Evolutionary conservation across 2,888 invertebrate species (phyloP), one percentile per base, ranked within the genome.

Genomic region (Nomada hirtipes): DNA sequence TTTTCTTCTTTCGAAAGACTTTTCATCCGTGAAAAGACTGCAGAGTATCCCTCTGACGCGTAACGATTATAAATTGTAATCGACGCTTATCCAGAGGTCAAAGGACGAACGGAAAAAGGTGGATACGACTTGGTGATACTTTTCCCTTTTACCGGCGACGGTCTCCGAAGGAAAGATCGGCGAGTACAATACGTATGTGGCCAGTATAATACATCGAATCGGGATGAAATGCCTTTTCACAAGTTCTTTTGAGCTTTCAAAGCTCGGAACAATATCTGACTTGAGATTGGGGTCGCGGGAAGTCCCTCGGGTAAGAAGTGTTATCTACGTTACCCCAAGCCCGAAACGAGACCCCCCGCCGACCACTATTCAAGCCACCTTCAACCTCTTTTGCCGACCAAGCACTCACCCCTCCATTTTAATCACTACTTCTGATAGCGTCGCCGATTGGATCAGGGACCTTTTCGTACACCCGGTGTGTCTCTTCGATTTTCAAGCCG

Each of bases 241-340:
- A 86, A 91, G 90, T 91, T 91, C 91, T 91, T 92, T 91, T 88
- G 92, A 91, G 92, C 91, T 91, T 91, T 91, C 88, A 89, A 91
- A 91, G 91, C 91, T 89, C 91, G 87, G 92, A 91, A 92, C 92
- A 92, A 92, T 92, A 92, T 92, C 92, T 91, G 90, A 91, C 90
- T 90, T 88, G 90, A 92, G 92, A 92, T 92, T 91, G 90, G 90
- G 90, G 91, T 91, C 91, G 90, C 91, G 89, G 80, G 82, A 84
- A 84, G 89, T 91, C 91, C 91, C 92, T 86, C 88, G 91, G 88
- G 92, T 91, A 88, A 90, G 90, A 89, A 91, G 91, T 91, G 91
- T 92, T 92, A 92, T 92, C 92, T 91, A 88, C 89, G 91, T 88
- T 91, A 87, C 87, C 86, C 89, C 87, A 91, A 89, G 89, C 90